Base-by-base conservation (phyloP, 1,140 invertebrate species). In the Lethocerus indicus region DNA sequence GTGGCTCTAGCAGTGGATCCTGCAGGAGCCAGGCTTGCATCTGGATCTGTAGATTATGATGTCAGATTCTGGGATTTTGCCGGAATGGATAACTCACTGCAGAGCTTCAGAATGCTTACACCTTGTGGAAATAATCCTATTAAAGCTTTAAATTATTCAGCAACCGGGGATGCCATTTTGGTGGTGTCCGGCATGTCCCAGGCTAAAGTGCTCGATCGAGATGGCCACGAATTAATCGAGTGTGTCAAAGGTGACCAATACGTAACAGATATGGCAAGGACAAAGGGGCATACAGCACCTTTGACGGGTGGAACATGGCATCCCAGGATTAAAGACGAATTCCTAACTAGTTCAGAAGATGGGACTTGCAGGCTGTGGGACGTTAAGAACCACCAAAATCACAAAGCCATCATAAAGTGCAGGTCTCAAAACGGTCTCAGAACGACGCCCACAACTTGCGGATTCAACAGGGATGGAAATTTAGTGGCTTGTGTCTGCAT, bases 61-160 rank as follows among this genome's bases (percentile, higher is more conserved):
- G 82, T 98, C 0, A 83, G 82, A 50, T 87, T 98, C 55, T 98
- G 90, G 89, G 94, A 98, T 67, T 98, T 98, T 73, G 84, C 88
- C 49, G 93, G 93, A 7, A 97, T 98, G 91, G 92, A 98, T 65
- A 74, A 83, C 0, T 78, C 81, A 1, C 73, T 95, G 67, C 74
- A 83, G 45, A 87, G 87, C 54, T 98, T 97, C 61, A 73, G 94
- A n/a, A 86, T 82, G 0, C 66, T 96, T 6, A 78, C 84, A 55
- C 94, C 94, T 0, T 94, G 88, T 66, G 93, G 96, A 64, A 89
- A 91, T 61, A 89, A 98, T 67, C 88, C 89, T 0, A 93, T 98
- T 28, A 83, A 83, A 58, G 75, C 77, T 47, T 60, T 98, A 0
- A 82, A 93, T 52, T 98, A 95, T 64, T 95, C 89, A 0, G 76